Percentiles rank a stretch among this genome's conserved stretches.
These are phyloP conservation scores for Proterorhinus semilunaris DNA, from an alignment of 2,113 vertebrate genomes.

Conservation along the genomic window DNA sequence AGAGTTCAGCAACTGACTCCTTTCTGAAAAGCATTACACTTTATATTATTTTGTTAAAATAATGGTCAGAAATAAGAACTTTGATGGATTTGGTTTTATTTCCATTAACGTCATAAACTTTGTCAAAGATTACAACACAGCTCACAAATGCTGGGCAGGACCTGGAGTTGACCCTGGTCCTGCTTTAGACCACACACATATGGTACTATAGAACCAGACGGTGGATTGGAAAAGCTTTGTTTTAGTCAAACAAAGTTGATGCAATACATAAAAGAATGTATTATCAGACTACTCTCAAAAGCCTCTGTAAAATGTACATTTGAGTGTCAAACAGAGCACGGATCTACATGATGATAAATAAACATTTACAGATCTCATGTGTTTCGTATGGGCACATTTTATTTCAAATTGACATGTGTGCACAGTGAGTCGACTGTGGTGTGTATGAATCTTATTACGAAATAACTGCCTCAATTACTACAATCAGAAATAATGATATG, in stretches of 20 bases:
- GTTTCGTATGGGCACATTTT: slow-evolving; percentile 34
- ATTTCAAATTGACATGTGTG: slow-evolving; percentile 35
- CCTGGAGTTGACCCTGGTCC: slow-evolving; percentile 58
- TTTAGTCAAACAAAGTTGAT: slow-evolving; percentile 58
- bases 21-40: too few species aligned
- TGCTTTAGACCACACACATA: slow-evolving; percentile 60
- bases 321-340: slow-evolving; percentile 32
- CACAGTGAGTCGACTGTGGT: slow-evolving; percentile 36
- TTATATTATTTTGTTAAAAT: not conserved
- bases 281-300: slow-evolving; percentile 46
- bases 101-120: slow-evolving; percentile 73
- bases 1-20: too few species aligned
- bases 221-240: slow-evolving; percentile 60
- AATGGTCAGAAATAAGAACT: not conserved
- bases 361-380: slow-evolving; percentile 26
- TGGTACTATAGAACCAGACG: slow-evolving; percentile 52
- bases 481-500: not conserved
- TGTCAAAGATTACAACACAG: slow-evolving; percentile 69
- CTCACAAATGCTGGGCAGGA: slow-evolving; percentile 67
- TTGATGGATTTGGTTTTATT: slow-evolving; percentile 69
- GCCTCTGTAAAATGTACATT: slow-evolving; percentile 39
- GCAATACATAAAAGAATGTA: slow-evolving; percentile 43
- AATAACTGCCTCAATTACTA: not conserved
- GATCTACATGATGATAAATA: slow-evolving; percentile 21
- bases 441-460: slow-evolving; percentile 16